These are phyloP conservation scores for Pimephales promelas DNA, from an alignment of 2,113 vertebrate genomes.

Conservation along the genomic window DNA sequence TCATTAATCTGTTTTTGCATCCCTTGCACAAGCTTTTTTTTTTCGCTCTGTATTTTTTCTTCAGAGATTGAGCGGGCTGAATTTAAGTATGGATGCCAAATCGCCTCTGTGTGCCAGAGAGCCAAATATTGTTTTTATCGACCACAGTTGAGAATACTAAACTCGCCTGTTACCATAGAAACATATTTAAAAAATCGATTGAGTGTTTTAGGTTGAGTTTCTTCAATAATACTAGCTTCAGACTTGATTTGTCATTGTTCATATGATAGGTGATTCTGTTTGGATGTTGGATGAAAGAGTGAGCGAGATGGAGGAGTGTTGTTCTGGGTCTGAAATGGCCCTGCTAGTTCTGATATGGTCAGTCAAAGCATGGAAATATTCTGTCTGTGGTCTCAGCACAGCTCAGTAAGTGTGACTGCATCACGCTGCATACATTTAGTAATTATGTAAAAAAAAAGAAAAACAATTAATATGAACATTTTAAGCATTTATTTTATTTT, in stretches of 20 bases:
- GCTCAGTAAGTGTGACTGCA: not conserved
- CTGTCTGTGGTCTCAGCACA: not conserved
- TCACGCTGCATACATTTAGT: not conserved
- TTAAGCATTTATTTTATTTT: no score
- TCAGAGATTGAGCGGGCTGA: not conserved
- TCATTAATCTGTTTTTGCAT: not conserved
- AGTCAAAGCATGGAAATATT: not conserved
- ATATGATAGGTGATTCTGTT: not conserved
- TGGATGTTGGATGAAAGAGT: not conserved
- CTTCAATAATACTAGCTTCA: not conserved
- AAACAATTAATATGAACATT: no score
- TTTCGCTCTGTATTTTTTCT: not conserved
- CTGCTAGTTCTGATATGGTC: not conserved
- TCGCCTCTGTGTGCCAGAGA: slow-evolving; percentile 3
- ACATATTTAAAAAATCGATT: not conserved
- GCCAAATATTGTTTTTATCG: slow-evolving; percentile 14
- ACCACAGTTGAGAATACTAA: not conserved
- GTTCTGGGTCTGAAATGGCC: not conserved
- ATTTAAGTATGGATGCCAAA: slow-evolving; percentile 15
- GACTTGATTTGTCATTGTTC: not conserved
- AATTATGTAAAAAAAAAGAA: no score
- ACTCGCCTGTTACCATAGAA: not conserved
- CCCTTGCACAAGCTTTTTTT: not conserved
- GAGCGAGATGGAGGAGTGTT: not conserved
- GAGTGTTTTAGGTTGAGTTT: not conserved